Conservation (phyloP, 2,797 vertebrate species). For the Geotrypetes seraphini region DNA sequence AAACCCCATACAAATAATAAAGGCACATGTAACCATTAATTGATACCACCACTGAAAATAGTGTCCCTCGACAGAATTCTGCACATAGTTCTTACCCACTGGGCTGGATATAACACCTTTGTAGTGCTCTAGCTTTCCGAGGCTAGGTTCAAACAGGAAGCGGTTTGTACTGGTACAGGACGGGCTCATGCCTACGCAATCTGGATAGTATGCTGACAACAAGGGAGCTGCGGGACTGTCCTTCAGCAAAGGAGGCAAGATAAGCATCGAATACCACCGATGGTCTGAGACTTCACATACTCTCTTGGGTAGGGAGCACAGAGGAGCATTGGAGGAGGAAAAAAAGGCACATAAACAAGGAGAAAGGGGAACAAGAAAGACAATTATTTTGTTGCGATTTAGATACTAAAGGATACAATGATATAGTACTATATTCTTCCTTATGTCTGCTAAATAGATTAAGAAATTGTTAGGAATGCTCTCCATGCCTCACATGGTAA, state of each 20-base stretch:
- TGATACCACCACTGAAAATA: too few relatives aligned
- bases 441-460: background rate
- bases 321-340: slow-evolving; percentile 14
- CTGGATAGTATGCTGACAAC: slow-evolving; percentile 88
- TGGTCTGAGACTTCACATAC: slow-evolving; percentile 85
- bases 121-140: slow-evolving; percentile 67
- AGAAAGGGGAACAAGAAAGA: too few relatives aligned
- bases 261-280: slow-evolving; percentile 96
- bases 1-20: too few relatives aligned
- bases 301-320: slow-evolving; percentile 58
- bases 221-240: slow-evolving; percentile 87
- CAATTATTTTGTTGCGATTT: too few relatives aligned
- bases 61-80: too few relatives aligned
- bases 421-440: too few relatives aligned
- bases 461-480: background rate
- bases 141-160: slow-evolving; percentile 47
- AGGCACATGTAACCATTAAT: too few relatives aligned
- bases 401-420: too few relatives aligned
- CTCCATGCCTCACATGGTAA: too few relatives aligned
- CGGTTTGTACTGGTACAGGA: slow-evolving; percentile 67
- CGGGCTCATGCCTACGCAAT: slow-evolving; percentile 98
- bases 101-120: slow-evolving; percentile 32
- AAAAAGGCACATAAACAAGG: slow-evolving; percentile 9
- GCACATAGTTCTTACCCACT: slow-evolving; percentile 53
- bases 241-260: slow-evolving; percentile 89